These are phyloP conservation scores for Quadroppia sp. DNA, from an alignment of 2,888 invertebrate species.

Conservation along the genomic window DNA sequence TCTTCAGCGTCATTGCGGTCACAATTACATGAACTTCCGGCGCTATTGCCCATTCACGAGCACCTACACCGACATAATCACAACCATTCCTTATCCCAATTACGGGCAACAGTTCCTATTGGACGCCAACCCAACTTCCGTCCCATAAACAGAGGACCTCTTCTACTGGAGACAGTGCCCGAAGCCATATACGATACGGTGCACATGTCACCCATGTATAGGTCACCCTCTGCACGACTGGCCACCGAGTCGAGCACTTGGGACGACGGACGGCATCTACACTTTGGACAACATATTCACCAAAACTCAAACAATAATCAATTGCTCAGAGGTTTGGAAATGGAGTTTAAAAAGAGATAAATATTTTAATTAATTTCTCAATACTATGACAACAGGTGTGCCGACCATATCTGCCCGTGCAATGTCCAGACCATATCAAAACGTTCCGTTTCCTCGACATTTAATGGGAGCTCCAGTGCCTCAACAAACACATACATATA, in stretches of 20 bases:
- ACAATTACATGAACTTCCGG: slow-evolving; percentile 64
- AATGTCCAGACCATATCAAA: slow-evolving; percentile 40
- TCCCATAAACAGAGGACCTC: slow-evolving; percentile 33
- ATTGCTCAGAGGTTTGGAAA: slow-evolving; percentile 20
- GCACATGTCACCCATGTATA: slow-evolving; percentile 11
- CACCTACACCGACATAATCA: slow-evolving; percentile 45
- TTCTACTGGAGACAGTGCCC: slow-evolving; percentile 39
- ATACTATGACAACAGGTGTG: not conserved
- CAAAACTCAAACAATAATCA: not conserved
- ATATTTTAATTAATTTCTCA: not conserved
- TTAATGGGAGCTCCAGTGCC: slow-evolving; percentile 17
- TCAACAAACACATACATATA: not conserved
- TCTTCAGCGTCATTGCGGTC: slow-evolving; percentile 48
- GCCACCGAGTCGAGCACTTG: slow-evolving; percentile 7
- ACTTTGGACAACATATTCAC: not conserved
- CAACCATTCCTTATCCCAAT: slow-evolving; percentile 42
- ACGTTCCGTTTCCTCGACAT: slow-evolving; percentile 34
- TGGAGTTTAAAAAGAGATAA: not conserved
- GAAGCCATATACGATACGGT: slow-evolving; percentile 41
- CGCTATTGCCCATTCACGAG: slow-evolving; percentile 65
- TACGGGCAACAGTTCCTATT: slow-evolving; percentile 42
- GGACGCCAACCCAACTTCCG: slow-evolving; percentile 28
- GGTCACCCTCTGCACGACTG: not conserved
- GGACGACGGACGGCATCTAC: slow-evolving; percentile 34
- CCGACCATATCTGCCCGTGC: slow-evolving; percentile 35